phyloP scores from a whole-genome alignment of 53 echinoderm and acorn worm species.

The Hippasteria phrygiana region DNA sequence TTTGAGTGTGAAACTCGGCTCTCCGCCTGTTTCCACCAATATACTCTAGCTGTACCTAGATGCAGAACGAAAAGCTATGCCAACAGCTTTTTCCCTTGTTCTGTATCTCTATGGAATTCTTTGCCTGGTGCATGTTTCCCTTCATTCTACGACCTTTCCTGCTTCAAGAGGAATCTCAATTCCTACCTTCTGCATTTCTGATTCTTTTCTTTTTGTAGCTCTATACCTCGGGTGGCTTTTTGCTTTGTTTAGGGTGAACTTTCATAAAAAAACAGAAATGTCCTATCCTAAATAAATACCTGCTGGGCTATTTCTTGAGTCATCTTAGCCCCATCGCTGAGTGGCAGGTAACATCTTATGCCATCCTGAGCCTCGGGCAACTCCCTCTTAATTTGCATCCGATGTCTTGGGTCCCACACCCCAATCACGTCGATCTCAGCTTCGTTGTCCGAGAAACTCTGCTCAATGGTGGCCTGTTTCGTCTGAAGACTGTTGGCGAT shows the following conservation, averaged over 20 bases:
- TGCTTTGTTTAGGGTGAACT: neutral
- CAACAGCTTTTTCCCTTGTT: too few species aligned
- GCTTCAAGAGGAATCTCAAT: too few species aligned
- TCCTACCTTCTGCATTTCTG: too few species aligned
- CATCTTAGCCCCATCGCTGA: constrained; percentile 74
- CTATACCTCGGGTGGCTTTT: too few species aligned
- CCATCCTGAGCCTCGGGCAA: constrained; percentile 6
- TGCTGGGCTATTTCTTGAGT: constrained; percentile 77
- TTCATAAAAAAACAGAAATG: neutral
- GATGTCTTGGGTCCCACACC: constrained; percentile 41
- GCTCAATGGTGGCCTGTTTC: constrained; percentile 25
- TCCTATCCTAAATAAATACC: constrained; percentile 52
- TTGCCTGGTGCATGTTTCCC: too few species aligned
- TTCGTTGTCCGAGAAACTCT: constrained; percentile 62
- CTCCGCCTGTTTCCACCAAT: too few species aligned
- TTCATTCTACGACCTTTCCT: too few species aligned
- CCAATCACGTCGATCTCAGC: constrained; percentile 80
- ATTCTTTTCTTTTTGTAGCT: too few species aligned
- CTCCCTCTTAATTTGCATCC: constrained; percentile 71
- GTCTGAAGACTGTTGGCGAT: constrained; percentile 49
- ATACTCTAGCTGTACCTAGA: too few species aligned
- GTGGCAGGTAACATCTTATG: constrained; percentile 75
- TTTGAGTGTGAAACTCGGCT: too few species aligned
- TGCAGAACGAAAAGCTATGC: too few species aligned
- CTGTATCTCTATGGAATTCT: too few species aligned